phyloP scores from a whole-genome alignment of 2,888 invertebrate genomes.

The Luperina nickerlii region DNA sequence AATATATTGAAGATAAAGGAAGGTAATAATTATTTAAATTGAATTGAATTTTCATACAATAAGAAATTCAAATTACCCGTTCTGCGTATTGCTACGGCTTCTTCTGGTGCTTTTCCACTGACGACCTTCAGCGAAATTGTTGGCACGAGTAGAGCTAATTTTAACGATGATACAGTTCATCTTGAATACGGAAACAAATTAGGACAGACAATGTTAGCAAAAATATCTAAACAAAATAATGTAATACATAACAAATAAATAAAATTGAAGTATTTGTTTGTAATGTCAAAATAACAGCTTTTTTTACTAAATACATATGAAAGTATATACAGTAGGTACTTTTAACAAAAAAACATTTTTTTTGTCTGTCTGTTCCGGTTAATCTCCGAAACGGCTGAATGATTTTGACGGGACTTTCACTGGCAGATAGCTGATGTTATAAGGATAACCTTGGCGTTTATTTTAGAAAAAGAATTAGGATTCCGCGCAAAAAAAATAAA shows the following conservation, averaged over 20 bases:
- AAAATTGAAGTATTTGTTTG: background rate
- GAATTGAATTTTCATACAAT: slow-evolving; percentile 31
- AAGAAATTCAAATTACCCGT: slow-evolving; percentile 33
- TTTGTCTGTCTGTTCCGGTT: background rate
- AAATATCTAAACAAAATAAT: background rate
- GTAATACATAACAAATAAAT: background rate
- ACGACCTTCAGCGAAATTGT: slow-evolving; percentile 30
- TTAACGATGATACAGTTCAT: slow-evolving; percentile 1
- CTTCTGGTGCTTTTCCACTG: slow-evolving; percentile 49
- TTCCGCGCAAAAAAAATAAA: background rate
- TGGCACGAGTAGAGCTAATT: slow-evolving; percentile 43
- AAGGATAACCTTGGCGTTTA: no score
- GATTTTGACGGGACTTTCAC: background rate
- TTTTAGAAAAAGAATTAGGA: no score
- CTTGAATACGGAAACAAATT: slow-evolving; percentile 8
- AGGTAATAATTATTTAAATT: slow-evolving; percentile 15
- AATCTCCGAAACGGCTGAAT: background rate
- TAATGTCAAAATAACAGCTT: background rate
- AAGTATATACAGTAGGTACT: no score
- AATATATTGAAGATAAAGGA: background rate
- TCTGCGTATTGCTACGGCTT: slow-evolving; percentile 48
- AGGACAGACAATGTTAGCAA: background rate
- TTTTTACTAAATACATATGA: background rate
- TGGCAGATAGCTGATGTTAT: background rate
- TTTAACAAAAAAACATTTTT: no score